phyloP scores from a whole-genome alignment of 2,113 vertebrate genomes.

The Passer montanus region DNA sequence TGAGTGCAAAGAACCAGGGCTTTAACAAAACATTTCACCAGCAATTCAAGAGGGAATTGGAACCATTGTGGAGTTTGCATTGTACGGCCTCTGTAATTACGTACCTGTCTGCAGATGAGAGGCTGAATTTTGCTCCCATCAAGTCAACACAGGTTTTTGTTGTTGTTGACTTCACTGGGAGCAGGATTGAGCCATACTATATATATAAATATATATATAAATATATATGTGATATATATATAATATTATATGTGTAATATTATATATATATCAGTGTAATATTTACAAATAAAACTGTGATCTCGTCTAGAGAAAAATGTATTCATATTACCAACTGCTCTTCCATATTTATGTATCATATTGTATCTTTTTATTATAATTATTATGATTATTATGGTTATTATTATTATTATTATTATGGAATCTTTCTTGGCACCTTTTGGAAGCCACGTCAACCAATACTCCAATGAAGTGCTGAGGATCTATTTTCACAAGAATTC shows the following conservation, averaged over 20 bases:
- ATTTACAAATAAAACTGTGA: constrained; percentile 87
- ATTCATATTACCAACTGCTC: constrained; percentile 82
- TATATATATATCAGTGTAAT: constrained; percentile 81
- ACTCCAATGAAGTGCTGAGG: constrained; percentile 81
- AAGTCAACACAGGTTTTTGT: constrained; percentile 25
- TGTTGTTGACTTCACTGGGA: constrained; percentile 54
- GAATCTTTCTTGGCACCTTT: constrained; percentile 80
- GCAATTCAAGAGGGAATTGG: constrained; percentile 71
- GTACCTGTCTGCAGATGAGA: constrained; percentile 73
- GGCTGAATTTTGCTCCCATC: constrained; percentile 70
- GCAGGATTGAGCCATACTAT: constrained; percentile 64
- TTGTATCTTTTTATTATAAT: constrained; percentile 81
- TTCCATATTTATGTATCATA: constrained; percentile 84
- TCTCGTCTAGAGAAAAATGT: constrained; percentile 82
- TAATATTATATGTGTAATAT: constrained; percentile 77
- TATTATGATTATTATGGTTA: constrained; percentile 76
- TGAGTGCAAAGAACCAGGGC: constrained; percentile 65
- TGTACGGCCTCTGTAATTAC: constrained; percentile 75
- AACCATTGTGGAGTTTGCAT: constrained; percentile 72
- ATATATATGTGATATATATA: constrained; percentile 77
- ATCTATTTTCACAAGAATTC: constrained; percentile 81
- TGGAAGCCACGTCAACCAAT: constrained; percentile 79
- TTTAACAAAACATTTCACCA: constrained; percentile 73
- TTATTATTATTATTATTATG: constrained; percentile 58
- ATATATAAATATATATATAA: constrained; percentile 76